Evolutionary conservation across 2,888 invertebrate species (phyloP).

Genomic region (Agrotis clavis): DNA sequence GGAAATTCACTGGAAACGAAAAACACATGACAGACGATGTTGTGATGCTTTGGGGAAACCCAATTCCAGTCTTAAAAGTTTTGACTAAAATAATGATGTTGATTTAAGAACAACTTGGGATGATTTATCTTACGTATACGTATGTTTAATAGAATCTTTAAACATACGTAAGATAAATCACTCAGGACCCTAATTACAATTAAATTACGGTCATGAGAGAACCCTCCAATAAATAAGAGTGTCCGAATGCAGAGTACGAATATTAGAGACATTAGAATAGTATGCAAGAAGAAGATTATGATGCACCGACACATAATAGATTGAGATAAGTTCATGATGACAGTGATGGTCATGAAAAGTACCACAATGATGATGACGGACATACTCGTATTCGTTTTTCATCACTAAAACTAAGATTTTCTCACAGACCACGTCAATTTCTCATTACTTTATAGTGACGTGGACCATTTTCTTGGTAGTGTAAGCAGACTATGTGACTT

Average conservation of each 20-base stretch:
- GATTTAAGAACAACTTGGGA: neutral
- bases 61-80: no score
- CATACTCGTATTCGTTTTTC: neutral
- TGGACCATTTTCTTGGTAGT: slow-evolving; percentile 32
- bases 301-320: neutral
- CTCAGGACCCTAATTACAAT: no score
- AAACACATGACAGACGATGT: neutral
- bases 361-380: neutral
- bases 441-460: slow-evolving; percentile 19
- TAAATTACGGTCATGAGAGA: no score
- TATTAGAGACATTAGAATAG: neutral
- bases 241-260: no score
- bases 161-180: no score
- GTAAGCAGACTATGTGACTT: slow-evolving; percentile 46
- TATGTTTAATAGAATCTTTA: no score
- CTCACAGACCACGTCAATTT: neutral
- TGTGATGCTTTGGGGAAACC: neutral
- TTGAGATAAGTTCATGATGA: no score
- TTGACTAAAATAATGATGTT: neutral
- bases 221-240: neutral
- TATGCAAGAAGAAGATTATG: neutral
- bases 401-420: neutral
- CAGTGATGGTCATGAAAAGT: neutral
- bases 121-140: no score
- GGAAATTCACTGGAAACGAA: neutral